Base-by-base conservation (phyloP, 2,797 vertebrate species). In the Taeniopygia guttata region DNA sequence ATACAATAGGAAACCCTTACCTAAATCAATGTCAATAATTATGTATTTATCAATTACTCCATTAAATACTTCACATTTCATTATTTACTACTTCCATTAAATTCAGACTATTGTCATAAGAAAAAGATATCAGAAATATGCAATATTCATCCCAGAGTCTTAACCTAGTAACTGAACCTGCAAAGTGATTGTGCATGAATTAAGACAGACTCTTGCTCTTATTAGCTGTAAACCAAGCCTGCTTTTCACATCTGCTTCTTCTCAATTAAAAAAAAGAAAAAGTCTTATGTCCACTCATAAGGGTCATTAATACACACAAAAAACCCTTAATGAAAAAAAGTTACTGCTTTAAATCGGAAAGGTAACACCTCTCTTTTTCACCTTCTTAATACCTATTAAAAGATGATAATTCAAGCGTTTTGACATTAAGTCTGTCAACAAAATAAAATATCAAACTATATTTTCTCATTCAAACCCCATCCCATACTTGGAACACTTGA, bases 121-220 rank as follows among this genome's bases (percentile, higher is more conserved):
- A 42, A 48, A 80, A 73, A 63, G 68, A 91, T 96, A 94, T 96
- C 87, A 86, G 78, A 92, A 59, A 38, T 56, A 42, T 77, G 52
- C 54, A 59, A 43, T 73, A 51, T 64, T 89, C 73, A 84, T 93
- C 66, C 60, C 92, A 69, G 69, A 74, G 48, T 87, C 91, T 96
- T 96, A 96, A 97, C 94, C 91, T 96, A 95, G 95, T 86, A 94
- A 97, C 67, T 80, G 94, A 93, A 87, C 52, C 48, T 68, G 70
- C 9, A 34, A 84, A 86, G 56, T 13, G 40, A 25, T 51, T 43
- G 63, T 90, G 67, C 59, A 32, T 45, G 59, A 95, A 93, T 89
- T 75, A 88, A 59, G 43, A 45, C 48, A 66, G 80, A 86, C 68
- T 90, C 29, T 27, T 32, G 80, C 70, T 96, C 83, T 96, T 96